Percentiles rank a stretch among this genome's conserved stretches.
Conservation (phyloP, 2,888 invertebrate genomes). For the Hipparchia semele region DNA sequence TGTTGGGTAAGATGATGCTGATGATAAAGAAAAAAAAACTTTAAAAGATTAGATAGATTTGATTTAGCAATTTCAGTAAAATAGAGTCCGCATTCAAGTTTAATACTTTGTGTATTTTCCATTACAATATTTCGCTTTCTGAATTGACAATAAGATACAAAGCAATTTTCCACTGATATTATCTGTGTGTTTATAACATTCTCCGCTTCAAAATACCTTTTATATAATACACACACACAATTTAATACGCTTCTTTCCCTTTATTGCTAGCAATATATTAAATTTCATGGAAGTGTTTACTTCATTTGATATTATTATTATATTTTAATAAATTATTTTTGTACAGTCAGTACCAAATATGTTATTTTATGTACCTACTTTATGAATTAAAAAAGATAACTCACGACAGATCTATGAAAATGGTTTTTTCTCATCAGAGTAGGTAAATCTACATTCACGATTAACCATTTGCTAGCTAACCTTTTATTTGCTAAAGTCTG, state of each 20-base stretch:
- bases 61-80: background rate
- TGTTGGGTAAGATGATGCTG: too few species aligned
- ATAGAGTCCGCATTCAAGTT: conserved; percentile 11
- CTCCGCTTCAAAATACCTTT: conserved; percentile 17
- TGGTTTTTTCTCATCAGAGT: too few species aligned
- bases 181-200: conserved; percentile 29
- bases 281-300: conserved; percentile 15
- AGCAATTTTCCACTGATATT: conserved; percentile 35
- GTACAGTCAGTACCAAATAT: background rate
- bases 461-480: too few species aligned
- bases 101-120: conserved; percentile 18
- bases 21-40: too few species aligned
- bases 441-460: too few species aligned
- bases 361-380: too few species aligned
- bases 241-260: conserved; percentile 19
- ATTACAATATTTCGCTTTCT: conserved; percentile 19
- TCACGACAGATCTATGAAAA: too few species aligned
- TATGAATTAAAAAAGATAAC: too few species aligned
- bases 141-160: conserved; percentile 28
- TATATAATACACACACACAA: conserved; percentile 9
- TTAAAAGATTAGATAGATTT: too few species aligned
- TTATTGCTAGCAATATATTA: conserved; percentile 25
- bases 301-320: background rate
- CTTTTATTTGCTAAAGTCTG: too few species aligned
- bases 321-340: background rate